These are phyloP conservation scores for Myiotriccus ornatus DNA, from an alignment of 2,797 vertebrate species.

Conservation along the genomic window DNA sequence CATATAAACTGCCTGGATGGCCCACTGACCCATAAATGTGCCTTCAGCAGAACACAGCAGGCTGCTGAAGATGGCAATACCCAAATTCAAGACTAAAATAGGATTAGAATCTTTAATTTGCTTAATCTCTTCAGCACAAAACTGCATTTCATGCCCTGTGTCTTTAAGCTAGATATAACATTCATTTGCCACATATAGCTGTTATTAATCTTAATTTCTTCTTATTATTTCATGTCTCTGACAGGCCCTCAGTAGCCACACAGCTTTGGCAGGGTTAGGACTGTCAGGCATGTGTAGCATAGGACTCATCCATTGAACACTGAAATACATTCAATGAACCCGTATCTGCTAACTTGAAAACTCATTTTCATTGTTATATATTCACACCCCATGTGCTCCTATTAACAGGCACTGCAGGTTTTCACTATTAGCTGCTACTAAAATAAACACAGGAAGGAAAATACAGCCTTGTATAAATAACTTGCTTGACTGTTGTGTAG, in stretches of 20 bases:
- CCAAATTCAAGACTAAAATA: not conserved
- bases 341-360: not conserved
- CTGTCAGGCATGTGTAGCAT: not conserved
- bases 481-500: not conserved
- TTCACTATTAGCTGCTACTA: not conserved
- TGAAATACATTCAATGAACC: not conserved
- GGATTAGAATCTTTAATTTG: not conserved
- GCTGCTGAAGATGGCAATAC: not conserved
- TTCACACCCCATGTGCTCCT: not conserved
- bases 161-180: not conserved
- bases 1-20: not conserved
- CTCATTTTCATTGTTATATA: not conserved
- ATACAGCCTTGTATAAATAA: not conserved
- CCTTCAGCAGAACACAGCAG: not conserved
- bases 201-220: not conserved
- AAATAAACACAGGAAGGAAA: not conserved
- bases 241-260: not conserved
- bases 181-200: not conserved
- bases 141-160: not conserved
- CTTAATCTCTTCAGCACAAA: not conserved
- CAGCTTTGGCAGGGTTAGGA: not conserved
- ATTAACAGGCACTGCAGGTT: not conserved
- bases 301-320: not conserved
- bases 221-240: not conserved
- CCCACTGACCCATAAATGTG: not conserved